These are phyloP conservation scores for Pelmatolapia mariae DNA, from an alignment of 2,113 vertebrate species.

Conservation along the genomic window DNA sequence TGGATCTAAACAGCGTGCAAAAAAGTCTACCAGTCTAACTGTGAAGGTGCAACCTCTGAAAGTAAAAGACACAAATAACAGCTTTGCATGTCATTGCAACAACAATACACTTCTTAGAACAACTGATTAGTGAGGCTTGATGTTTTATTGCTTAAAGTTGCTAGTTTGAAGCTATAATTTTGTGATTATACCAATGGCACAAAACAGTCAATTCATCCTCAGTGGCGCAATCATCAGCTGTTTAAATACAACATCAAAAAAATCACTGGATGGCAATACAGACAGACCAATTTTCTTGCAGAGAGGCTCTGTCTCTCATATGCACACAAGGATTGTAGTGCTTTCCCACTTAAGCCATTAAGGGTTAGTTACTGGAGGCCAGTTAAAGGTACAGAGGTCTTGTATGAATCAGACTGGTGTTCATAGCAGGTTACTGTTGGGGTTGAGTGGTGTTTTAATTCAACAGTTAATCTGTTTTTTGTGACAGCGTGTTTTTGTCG, in stretches of 20 bases:
- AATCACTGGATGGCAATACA: conserved; percentile 5
- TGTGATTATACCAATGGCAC: not conserved
- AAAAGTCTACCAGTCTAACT: not conserved
- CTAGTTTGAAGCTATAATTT: not conserved
- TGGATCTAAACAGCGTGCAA: not conserved
- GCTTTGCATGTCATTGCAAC: not conserved
- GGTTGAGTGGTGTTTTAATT: not conserved
- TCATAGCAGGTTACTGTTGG: not conserved
- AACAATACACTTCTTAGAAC: not conserved
- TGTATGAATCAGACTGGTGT: not conserved
- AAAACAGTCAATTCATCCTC: not conserved
- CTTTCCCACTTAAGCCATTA: not conserved
- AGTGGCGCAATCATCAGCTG: not conserved
- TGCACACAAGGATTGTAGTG: not conserved
- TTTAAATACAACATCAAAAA: not conserved
- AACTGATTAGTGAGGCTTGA: not conserved
- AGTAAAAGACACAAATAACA: not conserved
- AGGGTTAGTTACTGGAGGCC: accelerated
- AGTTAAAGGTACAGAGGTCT: not conserved
- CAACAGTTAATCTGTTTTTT: not conserved
- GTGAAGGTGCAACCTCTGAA: not conserved
- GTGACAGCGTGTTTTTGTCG: not conserved
- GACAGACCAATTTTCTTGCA: not conserved
- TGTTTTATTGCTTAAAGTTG: not conserved
- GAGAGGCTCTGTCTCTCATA: not conserved